phyloP scores from a whole-genome alignment of 2,113 vertebrate species.

The Macquaria ambigua region DNA sequence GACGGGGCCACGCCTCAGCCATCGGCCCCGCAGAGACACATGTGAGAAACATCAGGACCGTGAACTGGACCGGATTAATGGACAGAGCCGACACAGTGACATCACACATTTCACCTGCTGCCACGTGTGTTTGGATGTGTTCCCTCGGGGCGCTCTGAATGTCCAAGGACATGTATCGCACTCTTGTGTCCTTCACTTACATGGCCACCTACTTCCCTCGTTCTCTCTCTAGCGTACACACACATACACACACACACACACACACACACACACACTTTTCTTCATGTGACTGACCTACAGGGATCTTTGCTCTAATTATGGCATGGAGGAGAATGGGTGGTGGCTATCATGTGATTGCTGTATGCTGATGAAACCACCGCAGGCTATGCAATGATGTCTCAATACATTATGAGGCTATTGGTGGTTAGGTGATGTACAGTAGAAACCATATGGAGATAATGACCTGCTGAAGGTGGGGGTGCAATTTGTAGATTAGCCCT shows the following conservation, averaged over 20 bases:
- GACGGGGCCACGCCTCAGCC: conserved; percentile 45
- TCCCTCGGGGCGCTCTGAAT: conserved; percentile 27
- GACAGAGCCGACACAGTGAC: background rate
- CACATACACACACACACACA: conserved; percentile 22
- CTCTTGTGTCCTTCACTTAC: conserved; percentile 59
- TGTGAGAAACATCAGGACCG: conserved; percentile 20
- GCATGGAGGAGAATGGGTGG: conserved; percentile 24
- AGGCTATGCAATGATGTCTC: conserved; percentile 30
- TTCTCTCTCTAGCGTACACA: conserved; percentile 10
- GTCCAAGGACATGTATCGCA: conserved; percentile 56
- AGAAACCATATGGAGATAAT: conserved; percentile 43
- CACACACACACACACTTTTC: background rate
- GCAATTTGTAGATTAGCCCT: conserved; percentile 22
- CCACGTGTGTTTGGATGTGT: conserved; percentile 13
- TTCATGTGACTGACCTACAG: conserved; percentile 57
- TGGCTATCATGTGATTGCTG: conserved; percentile 38
- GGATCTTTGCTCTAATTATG: conserved; percentile 63
- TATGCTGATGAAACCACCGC: conserved; percentile 44
- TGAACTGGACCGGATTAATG: conserved; percentile 10
- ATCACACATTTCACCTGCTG: conserved; percentile 34
- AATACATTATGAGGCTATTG: conserved; percentile 32
- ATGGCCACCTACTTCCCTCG: conserved; percentile 29
- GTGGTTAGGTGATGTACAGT: conserved; percentile 33
- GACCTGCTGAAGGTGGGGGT: conserved; percentile 24
- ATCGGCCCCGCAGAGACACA: conserved; percentile 10